phyloP scores from a whole-genome alignment of 2,113 vertebrate genomes.

The Mastomys natalensis region DNA sequence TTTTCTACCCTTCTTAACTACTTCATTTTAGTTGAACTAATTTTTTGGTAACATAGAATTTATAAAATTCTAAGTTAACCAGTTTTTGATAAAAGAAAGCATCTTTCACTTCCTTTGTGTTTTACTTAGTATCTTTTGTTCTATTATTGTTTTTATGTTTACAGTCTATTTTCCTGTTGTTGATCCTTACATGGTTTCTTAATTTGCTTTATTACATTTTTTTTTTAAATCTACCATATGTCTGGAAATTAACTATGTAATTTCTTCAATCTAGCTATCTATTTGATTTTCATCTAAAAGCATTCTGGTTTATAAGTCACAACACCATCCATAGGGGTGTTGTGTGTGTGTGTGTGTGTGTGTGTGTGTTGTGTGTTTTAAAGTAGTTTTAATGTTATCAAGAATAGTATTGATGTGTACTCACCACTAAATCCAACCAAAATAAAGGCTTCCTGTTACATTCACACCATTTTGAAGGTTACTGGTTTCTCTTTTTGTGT shows the following conservation, averaged over 20 bases:
- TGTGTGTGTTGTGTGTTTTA: not conserved
- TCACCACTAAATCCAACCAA: not conserved
- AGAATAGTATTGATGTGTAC: constrained; percentile 5
- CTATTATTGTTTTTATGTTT: constrained; percentile 11
- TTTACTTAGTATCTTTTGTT: not conserved
- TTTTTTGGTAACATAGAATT: not conserved
- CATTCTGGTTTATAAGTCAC: not conserved
- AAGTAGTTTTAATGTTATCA: not conserved
- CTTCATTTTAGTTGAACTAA: not conserved
- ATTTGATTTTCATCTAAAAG: not conserved
- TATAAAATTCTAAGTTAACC: not conserved
- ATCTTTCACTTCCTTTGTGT: not conserved
- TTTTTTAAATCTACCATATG: not conserved
- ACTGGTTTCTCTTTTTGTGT: not conserved
- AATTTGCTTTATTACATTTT: not conserved
- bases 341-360: not conserved
- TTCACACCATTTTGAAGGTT: not conserved
- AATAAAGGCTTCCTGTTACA: not conserved
- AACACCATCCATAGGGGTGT: not conserved
- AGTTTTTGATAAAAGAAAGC: not conserved
- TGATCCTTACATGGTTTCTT: not conserved
- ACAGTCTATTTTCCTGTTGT: not conserved
- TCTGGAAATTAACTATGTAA: not conserved
- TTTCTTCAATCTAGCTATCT: not conserved
- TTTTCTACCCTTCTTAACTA: not conserved